phyloP scores from a whole-genome alignment of 2,113 vertebrate genomes.

The Brachionichthys hirsutus region DNA sequence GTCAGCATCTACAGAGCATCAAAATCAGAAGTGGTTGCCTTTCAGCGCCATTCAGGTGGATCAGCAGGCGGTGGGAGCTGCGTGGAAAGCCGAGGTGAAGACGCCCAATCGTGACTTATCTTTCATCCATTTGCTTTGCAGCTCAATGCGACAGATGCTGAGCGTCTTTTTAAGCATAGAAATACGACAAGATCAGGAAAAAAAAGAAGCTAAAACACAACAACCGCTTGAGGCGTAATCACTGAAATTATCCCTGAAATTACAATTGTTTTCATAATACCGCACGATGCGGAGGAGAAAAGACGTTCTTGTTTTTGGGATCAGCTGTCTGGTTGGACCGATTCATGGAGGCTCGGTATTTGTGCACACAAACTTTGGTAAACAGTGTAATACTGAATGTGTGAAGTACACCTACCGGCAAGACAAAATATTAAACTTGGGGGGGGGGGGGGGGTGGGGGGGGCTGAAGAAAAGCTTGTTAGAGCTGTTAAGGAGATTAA shows the following conservation, averaged over 20 bases:
- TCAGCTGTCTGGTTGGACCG: slow-evolving; percentile 37
- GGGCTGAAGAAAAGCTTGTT: slow-evolving; percentile 33
- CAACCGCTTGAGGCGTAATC: slow-evolving; percentile 49
- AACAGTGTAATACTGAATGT: slow-evolving; percentile 23
- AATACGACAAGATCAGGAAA: slow-evolving; percentile 12
- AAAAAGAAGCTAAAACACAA: slow-evolving; percentile 16
- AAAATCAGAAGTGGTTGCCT: slow-evolving; percentile 53
- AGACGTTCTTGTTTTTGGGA: slow-evolving; percentile 32
- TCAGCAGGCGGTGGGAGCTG: slow-evolving; percentile 41
- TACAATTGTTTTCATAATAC: slow-evolving; percentile 28
- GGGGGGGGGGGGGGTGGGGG: too few relatives aligned
- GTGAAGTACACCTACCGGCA: slow-evolving; percentile 26
- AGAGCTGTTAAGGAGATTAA: slow-evolving; percentile 40
- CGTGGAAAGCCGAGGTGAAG: slow-evolving; percentile 38
- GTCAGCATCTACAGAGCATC: slow-evolving; percentile 52
- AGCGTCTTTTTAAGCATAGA: slow-evolving; percentile 27
- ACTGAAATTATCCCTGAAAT: slow-evolving; percentile 38
- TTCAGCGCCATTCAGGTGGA: slow-evolving; percentile 59
- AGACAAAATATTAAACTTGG: slow-evolving; percentile 19
- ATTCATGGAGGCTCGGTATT: slow-evolving; percentile 42
- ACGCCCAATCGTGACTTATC: slow-evolving; percentile 57
- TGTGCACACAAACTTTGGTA: slow-evolving; percentile 37
- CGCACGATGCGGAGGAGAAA: slow-evolving; percentile 9
- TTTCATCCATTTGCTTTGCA: slow-evolving; percentile 38
- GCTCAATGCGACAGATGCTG: slow-evolving; percentile 9